These are phyloP conservation scores for Apis cerana DNA, from an alignment of 1,140 invertebrate genomes.

Conservation along the genomic window DNA sequence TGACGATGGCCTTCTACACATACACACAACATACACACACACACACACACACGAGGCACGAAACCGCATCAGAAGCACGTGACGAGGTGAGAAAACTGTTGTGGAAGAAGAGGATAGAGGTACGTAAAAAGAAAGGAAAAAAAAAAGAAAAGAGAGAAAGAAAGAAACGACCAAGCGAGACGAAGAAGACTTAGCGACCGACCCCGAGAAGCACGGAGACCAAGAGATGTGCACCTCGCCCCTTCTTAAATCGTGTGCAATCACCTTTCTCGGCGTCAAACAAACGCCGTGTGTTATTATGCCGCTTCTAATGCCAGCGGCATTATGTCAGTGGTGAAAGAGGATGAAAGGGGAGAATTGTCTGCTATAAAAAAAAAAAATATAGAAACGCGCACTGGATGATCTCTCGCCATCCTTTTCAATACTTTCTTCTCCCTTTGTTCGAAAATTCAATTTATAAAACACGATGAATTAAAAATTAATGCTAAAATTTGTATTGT, in stretches of 20 bases:
- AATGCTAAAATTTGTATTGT: too few relatives aligned
- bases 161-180: conserved; percentile 1
- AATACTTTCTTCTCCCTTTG: not conserved
- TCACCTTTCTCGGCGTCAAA: conserved; percentile 45
- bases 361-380: conserved; percentile 57
- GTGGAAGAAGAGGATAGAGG: conserved; percentile 13
- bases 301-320: conserved; percentile 48
- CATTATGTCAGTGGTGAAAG: conserved; percentile 48
- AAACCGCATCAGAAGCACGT: conserved; percentile 58
- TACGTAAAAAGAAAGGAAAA: not conserved
- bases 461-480: too few relatives aligned
- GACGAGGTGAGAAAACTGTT: conserved; percentile 49
- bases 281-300: conserved; percentile 55
- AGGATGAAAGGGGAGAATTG: conserved; percentile 60
- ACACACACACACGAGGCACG: conserved; percentile 3
- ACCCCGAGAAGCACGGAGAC: not conserved
- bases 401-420: conserved; percentile 17
- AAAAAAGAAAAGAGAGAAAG: not conserved
- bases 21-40: too few relatives aligned
- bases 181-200: conserved; percentile 9
- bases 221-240: conserved; percentile 3
- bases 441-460: not conserved
- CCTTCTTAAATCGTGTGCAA: conserved; percentile 40
- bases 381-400: conserved; percentile 38
- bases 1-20: conserved; percentile 53